A percentile compares a stretch with the other conserved stretches of the same genome.
Evolutionary conservation across 1,140 invertebrate species (phyloP).

Genomic region (Sitobion miscanthi): DNA sequence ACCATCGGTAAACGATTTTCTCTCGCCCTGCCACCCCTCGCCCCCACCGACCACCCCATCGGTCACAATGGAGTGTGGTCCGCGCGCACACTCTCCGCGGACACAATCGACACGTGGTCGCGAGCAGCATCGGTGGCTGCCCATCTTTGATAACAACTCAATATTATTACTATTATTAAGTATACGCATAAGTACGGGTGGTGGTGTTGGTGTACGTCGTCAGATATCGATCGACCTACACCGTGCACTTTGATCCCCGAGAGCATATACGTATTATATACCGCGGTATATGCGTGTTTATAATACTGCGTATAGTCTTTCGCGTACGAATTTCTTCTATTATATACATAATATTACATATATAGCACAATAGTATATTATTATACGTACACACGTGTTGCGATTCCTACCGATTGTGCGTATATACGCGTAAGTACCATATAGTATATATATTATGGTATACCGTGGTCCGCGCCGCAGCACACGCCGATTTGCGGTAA

Average conservation of each 20-base stretch:
- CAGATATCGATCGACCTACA: constrained; percentile 33
- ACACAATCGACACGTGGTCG: constrained; percentile 31
- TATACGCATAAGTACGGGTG: neutral
- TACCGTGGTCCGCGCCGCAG: neutral
- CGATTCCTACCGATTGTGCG: neutral
- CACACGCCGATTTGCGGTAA: constrained; percentile 23
- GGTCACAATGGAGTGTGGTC: constrained; percentile 16
- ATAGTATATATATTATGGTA: no score
- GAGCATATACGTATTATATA: neutral
- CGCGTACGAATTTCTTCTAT: neutral
- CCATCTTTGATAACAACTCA: constrained; percentile 43
- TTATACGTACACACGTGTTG: neutral
- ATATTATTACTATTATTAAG: constrained; percentile 21
- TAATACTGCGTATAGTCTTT: neutral
- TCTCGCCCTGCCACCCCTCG: neutral
- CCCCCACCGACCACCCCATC: neutral
- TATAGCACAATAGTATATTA: no score
- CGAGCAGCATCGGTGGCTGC: neutral
- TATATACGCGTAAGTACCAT: neutral
- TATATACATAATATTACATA: neutral
- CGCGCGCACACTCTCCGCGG: neutral
- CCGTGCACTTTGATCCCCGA: constrained; percentile 20
- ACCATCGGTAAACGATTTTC: constrained; percentile 38
- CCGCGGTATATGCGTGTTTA: neutral
- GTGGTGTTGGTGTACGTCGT: neutral